Base-by-base conservation (phyloP, 2,797 vertebrate species). In the Adelosebastes latens region DNA sequence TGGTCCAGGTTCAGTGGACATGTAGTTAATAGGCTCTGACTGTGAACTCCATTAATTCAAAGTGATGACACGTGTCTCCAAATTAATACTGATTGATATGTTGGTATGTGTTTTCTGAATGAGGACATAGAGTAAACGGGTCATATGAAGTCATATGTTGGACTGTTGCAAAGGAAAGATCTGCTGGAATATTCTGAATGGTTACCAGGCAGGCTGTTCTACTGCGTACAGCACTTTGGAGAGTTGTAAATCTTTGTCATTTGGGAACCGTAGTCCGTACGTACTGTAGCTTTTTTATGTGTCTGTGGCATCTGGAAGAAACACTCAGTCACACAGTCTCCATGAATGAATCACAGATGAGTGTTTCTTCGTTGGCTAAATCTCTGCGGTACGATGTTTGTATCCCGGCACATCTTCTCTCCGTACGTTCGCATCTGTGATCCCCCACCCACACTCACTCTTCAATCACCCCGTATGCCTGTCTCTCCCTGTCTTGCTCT, bases 381-480 rank as follows among this genome's bases (percentile, higher is more conserved):
- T 74, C 71, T 83, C 83, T 77, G 42, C 27, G 24, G 22, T 72
- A 88, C 10, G 79, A 94, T 95, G 93, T 96, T 96, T 95, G 94
- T 94, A 89, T 95, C 94, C 92, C 89, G 85, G 93, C 94, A 91
- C 88, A 92, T 94, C 92, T 89, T 89, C 73, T 92, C 90, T 95
- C 95, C 91, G 8, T 81, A 88, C 87, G 36, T 81, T 83, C 85
- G 88, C 95, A 96, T 95, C 94, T 96, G 94, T 96, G 95, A 95
- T 94, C 94, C 93, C 16, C 65, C 34, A 66, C 73, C 64, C 63
- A 36, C 72, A 16, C 53, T 56, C 72, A 25, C 18, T 67, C 27
- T 74, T 73, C 73, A 81, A 81, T 79, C 71, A 65, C 42, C 53
- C 75, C 73, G 52, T n/a, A 53, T 61, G 59, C 27, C 67, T 58